A percentile compares a stretch with the other conserved stretches of the same genome.
Evolutionary conservation across 2,888 invertebrate genomes (phyloP).

Genomic region (Tillus elongatus): DNA sequence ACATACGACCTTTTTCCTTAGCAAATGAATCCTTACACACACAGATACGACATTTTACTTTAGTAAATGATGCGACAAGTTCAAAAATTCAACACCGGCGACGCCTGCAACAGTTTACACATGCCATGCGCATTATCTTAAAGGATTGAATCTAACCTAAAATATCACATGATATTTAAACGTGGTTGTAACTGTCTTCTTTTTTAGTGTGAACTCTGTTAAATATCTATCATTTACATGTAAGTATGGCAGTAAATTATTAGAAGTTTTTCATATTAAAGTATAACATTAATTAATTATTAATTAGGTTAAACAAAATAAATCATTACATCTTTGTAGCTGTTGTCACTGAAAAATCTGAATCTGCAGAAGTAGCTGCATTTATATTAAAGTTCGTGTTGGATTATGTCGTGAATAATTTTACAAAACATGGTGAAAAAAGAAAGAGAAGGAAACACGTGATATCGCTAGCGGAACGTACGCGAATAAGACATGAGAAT

Average conservation of each 20-base stretch:
- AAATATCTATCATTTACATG: background rate
- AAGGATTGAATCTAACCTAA: slow-evolving; percentile 1
- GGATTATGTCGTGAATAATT: background rate
- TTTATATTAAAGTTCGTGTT: background rate
- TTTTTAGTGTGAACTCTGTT: background rate
- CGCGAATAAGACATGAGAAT: slow-evolving; percentile 1
- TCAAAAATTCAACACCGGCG: no score
- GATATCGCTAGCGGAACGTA: background rate
- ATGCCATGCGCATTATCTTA: background rate
- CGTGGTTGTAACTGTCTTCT: no score
- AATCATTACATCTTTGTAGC: background rate
- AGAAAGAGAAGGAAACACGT: slow-evolving; percentile 2
- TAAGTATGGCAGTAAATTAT: no score
- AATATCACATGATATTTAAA: background rate
- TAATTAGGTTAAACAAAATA: no score
- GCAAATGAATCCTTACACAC: slow-evolving; percentile 1
- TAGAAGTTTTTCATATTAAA: background rate
- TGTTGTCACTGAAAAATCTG: background rate
- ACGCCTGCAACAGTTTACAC: slow-evolving; percentile 1
- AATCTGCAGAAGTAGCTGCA: slow-evolving; percentile 4
- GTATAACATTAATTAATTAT: background rate
- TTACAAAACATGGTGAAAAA: slow-evolving; percentile 2
- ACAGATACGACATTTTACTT: background rate
- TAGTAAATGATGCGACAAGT: no score
- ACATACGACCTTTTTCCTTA: background rate